phyloP scores from a whole-genome alignment of 2,113 vertebrate genomes.

The Nanger granti region DNA sequence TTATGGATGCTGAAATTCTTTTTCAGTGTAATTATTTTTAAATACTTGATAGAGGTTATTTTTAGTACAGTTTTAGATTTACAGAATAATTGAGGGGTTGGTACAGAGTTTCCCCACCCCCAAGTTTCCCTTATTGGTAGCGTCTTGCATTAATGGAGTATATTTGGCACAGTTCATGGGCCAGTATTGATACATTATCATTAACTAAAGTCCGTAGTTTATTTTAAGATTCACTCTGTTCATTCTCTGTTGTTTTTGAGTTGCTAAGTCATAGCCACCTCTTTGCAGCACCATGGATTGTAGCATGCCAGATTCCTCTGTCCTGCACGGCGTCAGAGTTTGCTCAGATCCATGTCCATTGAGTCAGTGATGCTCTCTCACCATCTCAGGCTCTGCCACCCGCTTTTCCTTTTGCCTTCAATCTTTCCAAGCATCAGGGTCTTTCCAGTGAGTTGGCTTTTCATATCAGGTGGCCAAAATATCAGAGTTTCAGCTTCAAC shows the following conservation, averaged over 20 bases:
- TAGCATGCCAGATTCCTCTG: background rate
- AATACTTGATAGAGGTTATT: background rate
- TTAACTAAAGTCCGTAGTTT: background rate
- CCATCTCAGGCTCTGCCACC: background rate
- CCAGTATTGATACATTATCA: background rate
- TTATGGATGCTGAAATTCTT: background rate
- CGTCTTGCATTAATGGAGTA: background rate
- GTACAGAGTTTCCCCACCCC: background rate
- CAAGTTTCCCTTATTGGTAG: background rate
- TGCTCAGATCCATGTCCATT: background rate
- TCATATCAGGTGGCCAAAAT: background rate
- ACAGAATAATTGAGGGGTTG: background rate
- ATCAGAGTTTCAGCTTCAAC: background rate
- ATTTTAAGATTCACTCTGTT: background rate
- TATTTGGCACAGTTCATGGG: background rate
- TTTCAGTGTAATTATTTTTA: background rate
- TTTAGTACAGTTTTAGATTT: slow-evolving; percentile 8
- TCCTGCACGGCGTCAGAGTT: background rate
- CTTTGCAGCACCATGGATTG: background rate
- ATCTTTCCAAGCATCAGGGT: background rate
- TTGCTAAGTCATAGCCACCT: background rate
- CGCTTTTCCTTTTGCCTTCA: background rate
- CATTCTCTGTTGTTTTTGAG: background rate
- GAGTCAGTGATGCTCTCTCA: background rate
- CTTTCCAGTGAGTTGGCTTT: background rate